Evolutionary conservation across 2,113 vertebrate genomes (phyloP), one percentile per base, ranked within the genome.

Genomic region (Trichechus manatus): DNA sequence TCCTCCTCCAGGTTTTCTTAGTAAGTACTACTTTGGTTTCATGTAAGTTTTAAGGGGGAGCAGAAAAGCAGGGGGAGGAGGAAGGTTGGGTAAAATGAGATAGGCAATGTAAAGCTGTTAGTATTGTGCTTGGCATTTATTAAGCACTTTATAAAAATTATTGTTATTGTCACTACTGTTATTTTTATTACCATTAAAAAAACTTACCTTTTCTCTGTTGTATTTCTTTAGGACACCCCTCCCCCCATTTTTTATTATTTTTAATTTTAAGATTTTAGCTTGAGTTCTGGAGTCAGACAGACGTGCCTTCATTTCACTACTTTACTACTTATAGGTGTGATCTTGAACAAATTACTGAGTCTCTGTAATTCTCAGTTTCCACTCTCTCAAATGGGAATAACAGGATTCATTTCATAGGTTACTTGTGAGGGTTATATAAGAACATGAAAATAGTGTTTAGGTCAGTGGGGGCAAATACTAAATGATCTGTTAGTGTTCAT

Each of bases 71-170:
- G 22, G 3, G 11, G 25, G 61, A 61, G 63, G 39, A 19, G 50
- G n/a, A 68, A 75, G 22, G 47, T 23, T 14, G 29, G 33, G 39
- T 75, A 59, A 68, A 47, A 39, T 23, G 23, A 44, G 75, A 82
- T 81, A 70, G 84, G 20, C 36, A 89, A 42, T n/a, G 14, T 77
- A 36, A 77, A 87, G n/a, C 36, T 78, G 33, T 70, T 86, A n/a
- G 72, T 79, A 70, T 23, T 56, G 1, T 78, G n/a, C 27, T 86
- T 90, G 44, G 68, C 50, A 90, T 83, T 87, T 84, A 66, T 78
- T 89, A 89, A 92, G 27, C 25, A 89, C 63, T 72, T 94, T 74
- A 78, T 68, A 44, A 77, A 95, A 90, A 36, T 50, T 63, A 33
- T 36, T 94, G 59, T 53, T 88, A 80, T 86, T 61, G 36, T 27